Evolutionary conservation across 2,113 vertebrate species (phyloP).

Genomic region (Nothocercus nigrocapillus): DNA sequence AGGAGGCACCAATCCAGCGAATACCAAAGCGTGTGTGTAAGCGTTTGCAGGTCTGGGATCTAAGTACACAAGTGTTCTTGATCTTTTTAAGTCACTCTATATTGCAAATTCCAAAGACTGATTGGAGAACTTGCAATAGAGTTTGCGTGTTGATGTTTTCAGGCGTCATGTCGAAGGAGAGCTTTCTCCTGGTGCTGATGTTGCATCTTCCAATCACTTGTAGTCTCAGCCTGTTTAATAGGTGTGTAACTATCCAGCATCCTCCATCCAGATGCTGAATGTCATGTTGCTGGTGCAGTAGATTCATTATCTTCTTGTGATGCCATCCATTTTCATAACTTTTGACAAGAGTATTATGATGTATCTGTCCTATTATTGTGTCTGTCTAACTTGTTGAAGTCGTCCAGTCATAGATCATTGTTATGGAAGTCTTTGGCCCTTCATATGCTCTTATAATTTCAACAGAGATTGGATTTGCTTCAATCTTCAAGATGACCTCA

Average conservation of each 20-base stretch:
- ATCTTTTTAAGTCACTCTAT: background rate
- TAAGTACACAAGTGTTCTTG: background rate
- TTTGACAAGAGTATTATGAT: background rate
- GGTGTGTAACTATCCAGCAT: background rate
- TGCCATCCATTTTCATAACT: background rate
- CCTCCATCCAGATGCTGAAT: background rate
- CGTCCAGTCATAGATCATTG: background rate
- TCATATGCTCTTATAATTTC: background rate
- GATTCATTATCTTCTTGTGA: background rate
- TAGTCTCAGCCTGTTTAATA: background rate
- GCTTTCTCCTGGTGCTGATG: background rate
- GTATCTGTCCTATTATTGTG: background rate
- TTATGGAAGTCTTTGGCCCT: background rate
- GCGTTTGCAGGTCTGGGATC: accelerated
- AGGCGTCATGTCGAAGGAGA: background rate
- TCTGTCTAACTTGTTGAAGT: background rate
- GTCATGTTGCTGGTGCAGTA: background rate
- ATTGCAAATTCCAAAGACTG: background rate
- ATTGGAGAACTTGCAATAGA: background rate
- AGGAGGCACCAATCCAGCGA: background rate
- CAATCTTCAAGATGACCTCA: background rate
- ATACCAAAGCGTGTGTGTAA: constrained; percentile 9
- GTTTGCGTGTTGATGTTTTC: background rate
- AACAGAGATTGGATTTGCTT: background rate
- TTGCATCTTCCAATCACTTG: background rate